Base-by-base conservation (phyloP, 2,113 vertebrate genomes). In the Prolemur simus region DNA sequence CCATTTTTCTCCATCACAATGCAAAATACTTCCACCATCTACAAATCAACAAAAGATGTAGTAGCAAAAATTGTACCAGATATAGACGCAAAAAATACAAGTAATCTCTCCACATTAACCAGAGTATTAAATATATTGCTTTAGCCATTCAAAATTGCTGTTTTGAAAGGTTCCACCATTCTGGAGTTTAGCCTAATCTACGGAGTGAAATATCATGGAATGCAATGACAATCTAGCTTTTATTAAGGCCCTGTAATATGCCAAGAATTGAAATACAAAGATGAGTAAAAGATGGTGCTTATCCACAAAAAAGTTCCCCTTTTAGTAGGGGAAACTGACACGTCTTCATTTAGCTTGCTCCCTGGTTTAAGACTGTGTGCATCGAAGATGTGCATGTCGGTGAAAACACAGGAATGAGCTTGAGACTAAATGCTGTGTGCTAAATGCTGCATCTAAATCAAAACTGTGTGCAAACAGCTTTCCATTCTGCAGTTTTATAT, bases 11-110 rank as follows among this genome's bases (percentile, higher is more conserved):
- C 0, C 1, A 8, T 2, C 80, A 94, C 84, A 91, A 11, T 37
- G 47, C 0, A 21, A 66, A 86, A 60, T 76, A 1, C 7, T 96
- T 34, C 74, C 42, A 89, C 10, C 49, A 54, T 34, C 66, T 49
- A 87, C 0, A 86, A 29, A 95, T 71, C 74, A 2, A 12, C 64
- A 66, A 83, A 66, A 80, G 45, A 27, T 49, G 6, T 58, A 32
- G n/a, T 64, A 0, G 4, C 54, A 58, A 42, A 84, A 37, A 85
- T 0, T 9, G 0, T 3, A 54, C 25, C 12, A 76, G 49, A 20
- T 47, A 3, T 58, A 39, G 54, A 81, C 12, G 10, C 92, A 47
- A 73, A 89, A 84, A 21, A 88, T 84, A 8, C 21, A 87, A 49
- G 25, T 45, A 54, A 27, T 58, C 71, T 37, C n/a, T 84, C 12